Base-by-base conservation (phyloP, 2,113 vertebrate genomes). In the Cynocephalus volans region DNA sequence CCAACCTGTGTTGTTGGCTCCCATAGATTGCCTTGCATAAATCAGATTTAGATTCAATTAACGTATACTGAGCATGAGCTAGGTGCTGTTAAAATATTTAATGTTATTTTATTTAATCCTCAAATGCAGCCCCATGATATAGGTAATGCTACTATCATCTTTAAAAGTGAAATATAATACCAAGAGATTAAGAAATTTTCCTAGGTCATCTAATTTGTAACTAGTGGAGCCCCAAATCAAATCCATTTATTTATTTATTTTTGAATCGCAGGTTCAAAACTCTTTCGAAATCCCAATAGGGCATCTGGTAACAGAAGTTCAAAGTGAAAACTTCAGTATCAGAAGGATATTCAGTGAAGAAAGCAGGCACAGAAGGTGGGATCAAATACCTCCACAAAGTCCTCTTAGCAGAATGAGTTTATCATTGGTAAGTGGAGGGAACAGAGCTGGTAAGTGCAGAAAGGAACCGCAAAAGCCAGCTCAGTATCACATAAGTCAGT, bases 151-250 rank as follows among this genome's bases (percentile, higher is more conserved):
- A 17, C 62, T 50, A 84, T 18, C 9, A 65, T 48, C 79, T 97
- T 93, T 92, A 64, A 93, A 96, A 97, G 48, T 64, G 36, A 97
- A 97, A 96, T 56, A 26, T 6, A 81, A 81, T 58, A 52, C 31
- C 56, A 90, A 60, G 24, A 69, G 45, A 75, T 54, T 75, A 97
- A 95, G 62, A 90, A 83, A 81, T 41, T 75, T 92, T 23, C 9
- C 41, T 15, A 62, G 13, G 33, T 31, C 33, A 60, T 75, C 62
- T 84, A 48, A 95, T 69, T 93, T 93, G 10, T 94, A 88, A 86
- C 50, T 69, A 19, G 1, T 80, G 2, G 50, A 75, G 0, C 14
- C 15, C 90, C 65, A 36, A 81, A 41, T 86, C 58, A 87, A 76
- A 73, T 69, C 50, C 18, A 54, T 3, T 26, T 75, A 18, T 21